Evolutionary conservation across 2,797 vertebrate species (phyloP).

Genomic region (Alauda arvensis): DNA sequence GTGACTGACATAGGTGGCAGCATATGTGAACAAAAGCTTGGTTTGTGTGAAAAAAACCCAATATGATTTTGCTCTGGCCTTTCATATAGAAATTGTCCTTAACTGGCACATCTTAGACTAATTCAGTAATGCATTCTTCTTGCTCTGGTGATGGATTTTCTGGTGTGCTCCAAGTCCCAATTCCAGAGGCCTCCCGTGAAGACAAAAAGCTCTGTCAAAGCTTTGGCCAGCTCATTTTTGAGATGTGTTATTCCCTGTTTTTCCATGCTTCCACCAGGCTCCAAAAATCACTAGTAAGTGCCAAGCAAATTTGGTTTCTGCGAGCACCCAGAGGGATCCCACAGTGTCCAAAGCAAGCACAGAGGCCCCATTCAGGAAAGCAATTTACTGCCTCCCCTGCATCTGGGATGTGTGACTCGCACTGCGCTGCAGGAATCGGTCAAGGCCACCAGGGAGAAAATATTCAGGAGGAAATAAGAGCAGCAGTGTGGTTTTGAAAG

Average conservation of each 20-base stretch:
- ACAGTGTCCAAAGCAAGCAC: not conserved
- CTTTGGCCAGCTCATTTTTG: not conserved
- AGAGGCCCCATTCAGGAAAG: not conserved
- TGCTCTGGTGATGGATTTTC: not conserved
- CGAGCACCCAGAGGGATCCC: not conserved
- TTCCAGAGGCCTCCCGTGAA: not conserved
- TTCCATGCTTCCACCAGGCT: not conserved
- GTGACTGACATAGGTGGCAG: not conserved
- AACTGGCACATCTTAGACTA: not conserved
- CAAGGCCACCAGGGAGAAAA: slow-evolving; percentile 8
- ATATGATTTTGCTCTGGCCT: not conserved
- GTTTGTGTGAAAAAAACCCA: not conserved
- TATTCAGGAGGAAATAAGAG: not conserved
- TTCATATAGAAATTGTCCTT: not conserved
- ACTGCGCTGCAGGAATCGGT: not conserved
- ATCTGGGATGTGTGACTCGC: not conserved
- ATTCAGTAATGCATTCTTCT: not conserved
- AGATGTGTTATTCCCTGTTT: not conserved
- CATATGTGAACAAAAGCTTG: not conserved
- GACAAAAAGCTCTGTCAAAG: not conserved
- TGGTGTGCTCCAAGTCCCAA: not conserved
- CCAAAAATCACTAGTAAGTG: slow-evolving; percentile 12
- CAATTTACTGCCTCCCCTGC: not conserved
- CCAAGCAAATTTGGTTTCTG: slow-evolving; percentile 25
- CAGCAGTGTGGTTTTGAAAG: not conserved